Conservation (phyloP, 2,113 vertebrate genomes). For the Centropus unirufus region DNA sequence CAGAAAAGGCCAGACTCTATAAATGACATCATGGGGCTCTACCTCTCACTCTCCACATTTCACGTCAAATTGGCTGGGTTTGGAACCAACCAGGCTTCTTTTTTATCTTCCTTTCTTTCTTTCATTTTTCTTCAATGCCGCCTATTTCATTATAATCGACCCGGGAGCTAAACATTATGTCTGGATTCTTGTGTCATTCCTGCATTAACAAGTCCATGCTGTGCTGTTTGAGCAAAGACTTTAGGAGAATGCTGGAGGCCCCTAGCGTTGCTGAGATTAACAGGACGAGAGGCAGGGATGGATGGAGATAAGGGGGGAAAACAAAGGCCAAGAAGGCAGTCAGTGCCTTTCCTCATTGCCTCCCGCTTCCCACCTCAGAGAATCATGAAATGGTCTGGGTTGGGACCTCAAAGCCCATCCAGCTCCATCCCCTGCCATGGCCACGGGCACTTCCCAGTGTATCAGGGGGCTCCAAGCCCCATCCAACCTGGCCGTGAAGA, state of each 20-base stretch:
- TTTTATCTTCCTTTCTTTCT: background rate
- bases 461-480: too few relatives aligned
- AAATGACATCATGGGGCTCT: background rate
- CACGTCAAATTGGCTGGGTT: background rate
- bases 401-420: too few relatives aligned
- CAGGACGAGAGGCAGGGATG: background rate
- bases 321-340: rapidly evolving
- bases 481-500: too few relatives aligned
- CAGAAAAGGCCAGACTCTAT: background rate
- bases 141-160: background rate
- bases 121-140: background rate
- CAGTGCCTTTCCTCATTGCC: rapidly evolving
- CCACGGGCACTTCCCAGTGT: too few relatives aligned
- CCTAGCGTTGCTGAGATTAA: background rate
- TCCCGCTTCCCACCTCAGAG: background rate
- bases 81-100: background rate
- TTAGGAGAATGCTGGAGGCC: background rate
- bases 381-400: too few relatives aligned
- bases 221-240: background rate
- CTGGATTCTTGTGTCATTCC: background rate
- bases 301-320: background rate
- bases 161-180: background rate
- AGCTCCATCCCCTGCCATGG: too few relatives aligned
- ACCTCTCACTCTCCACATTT: background rate
- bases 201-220: background rate